Evolutionary conservation across 1,140 invertebrate genomes (phyloP), one percentile per base, ranked within the genome.

Genomic region (Pararge aegeria): DNA sequence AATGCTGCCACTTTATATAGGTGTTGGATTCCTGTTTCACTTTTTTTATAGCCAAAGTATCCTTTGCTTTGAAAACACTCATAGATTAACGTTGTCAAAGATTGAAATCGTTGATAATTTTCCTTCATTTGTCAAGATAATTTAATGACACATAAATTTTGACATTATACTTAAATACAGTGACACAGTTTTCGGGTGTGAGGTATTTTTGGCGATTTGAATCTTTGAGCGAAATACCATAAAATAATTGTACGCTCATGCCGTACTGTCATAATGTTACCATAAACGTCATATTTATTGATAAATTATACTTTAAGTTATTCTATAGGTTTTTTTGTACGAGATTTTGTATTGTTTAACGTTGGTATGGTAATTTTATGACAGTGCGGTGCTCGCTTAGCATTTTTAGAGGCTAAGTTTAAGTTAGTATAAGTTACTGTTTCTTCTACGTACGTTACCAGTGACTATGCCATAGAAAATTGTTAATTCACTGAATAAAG

Each of bases 381-480:
- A 42, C 53, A 56, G 37, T 18, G 27, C 1, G 18, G 48, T 5
- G 2, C 12, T 12, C 24, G 48, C 55, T 58, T 61, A 65, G 66
- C 53, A 73, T 70, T 34, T 54, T 42, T 78, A 80, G 82, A 84
- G 80, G 82, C 82, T 87, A 81, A 84, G 79, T 70, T 75, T 70
- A 67, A 34, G 63, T 74, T 62, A 61, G 59, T 20, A 27, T 77
- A 71, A 63, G 61, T 68, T 71, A 62, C 66, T 67, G 61, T 75
- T 72, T 74, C 73, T 73, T 71, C 70, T 74, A 80, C 67, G 71
- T 78, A 73, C 63, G 86, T 89, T 87, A 89, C 83, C 86, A 87
- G 81, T 87, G 78, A 82, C 75, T 86, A 89, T 87, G 86, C 86
- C 86, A 89, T 89, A 89, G 86, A 89, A 49, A 65, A 75, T 79